Base-by-base conservation (phyloP, 2,888 invertebrate genomes). In the Griposia aprilina region DNA sequence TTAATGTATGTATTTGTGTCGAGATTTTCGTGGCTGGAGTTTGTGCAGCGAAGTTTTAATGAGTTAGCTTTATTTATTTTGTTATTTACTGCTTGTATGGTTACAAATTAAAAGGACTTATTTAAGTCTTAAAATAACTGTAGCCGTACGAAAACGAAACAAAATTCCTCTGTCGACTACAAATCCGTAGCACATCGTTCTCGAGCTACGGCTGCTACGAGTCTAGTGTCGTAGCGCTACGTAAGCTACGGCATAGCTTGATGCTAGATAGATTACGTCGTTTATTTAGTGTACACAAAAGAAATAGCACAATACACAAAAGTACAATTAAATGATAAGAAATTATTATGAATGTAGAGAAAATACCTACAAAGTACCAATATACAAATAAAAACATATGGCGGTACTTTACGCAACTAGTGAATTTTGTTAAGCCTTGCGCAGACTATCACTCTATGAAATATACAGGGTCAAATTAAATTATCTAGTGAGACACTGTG, bases 1-100 rank as follows among this genome's bases (percentile, higher is more conserved):
- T 87, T 83, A 88, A 80, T 86, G 79, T 87, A 87, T 86, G 87
- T 89, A 86, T 84, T 82, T 81, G 80, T 81, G 87, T 88, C 81
- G 78, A 70, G 66, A 65, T 74, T 82, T 74, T 78, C 67, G 65
- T 60, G 62, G 70, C 41, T 57, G 73, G 74, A 72, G 74, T 70
- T 86, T 84, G 78, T 82, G 87, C 87, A 83, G 68, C 62, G 57
- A 75, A 84, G 80, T 80, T 70, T 66, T 84, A 80, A 87, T 87
- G 75, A 84, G 75, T 68, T 67, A 11, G 65, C 57, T 74, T 78
- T 74, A 75, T 83, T 86, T 83, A 74, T 82, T 83, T 68, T 83
- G 77, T 76, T 85, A 69, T 67, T 84, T 67, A 72, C 84, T 71
- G 67, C 59, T 48, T 30, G 77, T 82, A 26, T 23, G 10, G n/a